phyloP scores from a whole-genome alignment of 2,113 vertebrate genomes.

The Petrocephalus microphthalmus region DNA sequence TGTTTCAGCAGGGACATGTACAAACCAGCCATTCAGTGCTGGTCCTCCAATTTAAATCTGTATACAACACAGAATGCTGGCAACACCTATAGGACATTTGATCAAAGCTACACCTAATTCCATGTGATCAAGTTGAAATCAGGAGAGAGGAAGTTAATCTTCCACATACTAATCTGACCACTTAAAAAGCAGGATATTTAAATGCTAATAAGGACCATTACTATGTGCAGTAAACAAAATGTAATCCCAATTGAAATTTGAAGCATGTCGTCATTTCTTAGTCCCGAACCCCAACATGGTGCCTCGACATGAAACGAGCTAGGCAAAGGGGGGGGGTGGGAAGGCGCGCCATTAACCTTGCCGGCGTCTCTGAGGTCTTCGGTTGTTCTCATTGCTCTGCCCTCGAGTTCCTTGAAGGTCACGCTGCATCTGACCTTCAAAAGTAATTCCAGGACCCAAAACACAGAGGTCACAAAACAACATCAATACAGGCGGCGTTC shows the following conservation, averaged over 20 bases:
- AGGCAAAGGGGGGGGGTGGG: too few relatives aligned
- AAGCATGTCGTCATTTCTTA: too few relatives aligned
- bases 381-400: constrained; percentile 76
- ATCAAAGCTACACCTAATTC: neutral
- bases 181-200: neutral
- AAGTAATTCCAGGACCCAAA: constrained; percentile 26
- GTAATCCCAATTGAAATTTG: neutral
- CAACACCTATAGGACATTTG: neutral
- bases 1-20: constrained; percentile 35
- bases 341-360: constrained; percentile 61
- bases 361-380: constrained; percentile 72
- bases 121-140: neutral
- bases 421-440: constrained; percentile 48
- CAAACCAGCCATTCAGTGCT: neutral
- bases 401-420: constrained; percentile 54
- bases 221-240: neutral
- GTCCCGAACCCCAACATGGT: too few relatives aligned
- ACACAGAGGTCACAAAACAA: neutral
- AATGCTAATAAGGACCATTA: neutral
- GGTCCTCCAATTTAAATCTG: neutral
- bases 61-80: neutral
- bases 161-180: neutral
- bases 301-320: too few relatives aligned
- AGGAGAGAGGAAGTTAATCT: neutral
- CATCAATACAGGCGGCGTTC: neutral